A percentile compares a stretch with the other conserved stretches of the same genome.
These are phyloP conservation scores for Vultur gryphus DNA, from an alignment of 2,797 vertebrate genomes.

Conservation along the genomic window DNA sequence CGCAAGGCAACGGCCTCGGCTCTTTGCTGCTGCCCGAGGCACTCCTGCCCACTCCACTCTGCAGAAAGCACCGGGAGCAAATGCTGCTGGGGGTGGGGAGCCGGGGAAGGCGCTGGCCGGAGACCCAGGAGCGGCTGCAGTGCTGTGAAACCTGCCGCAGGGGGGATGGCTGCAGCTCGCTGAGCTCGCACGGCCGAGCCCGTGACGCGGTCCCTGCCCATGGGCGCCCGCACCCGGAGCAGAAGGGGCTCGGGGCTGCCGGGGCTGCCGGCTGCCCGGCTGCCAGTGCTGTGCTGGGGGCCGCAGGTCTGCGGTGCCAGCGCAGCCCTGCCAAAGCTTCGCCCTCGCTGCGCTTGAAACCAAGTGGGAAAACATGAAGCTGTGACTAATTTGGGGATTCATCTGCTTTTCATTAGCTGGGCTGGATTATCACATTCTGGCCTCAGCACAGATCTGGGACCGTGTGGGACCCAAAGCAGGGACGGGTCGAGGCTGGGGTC, in stretches of 20 bases:
- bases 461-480: background rate
- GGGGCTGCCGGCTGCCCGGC: too few species aligned
- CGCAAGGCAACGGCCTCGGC: rapidly evolving
- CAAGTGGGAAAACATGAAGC: background rate
- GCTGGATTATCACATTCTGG: background rate
- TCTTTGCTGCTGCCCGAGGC: background rate
- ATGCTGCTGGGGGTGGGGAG: background rate
- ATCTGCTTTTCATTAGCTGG: constrained; percentile 4
- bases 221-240: background rate
- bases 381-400: constrained; percentile 25
- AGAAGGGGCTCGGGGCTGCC: background rate
- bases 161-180: background rate
- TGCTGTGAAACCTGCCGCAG: rapidly evolving
- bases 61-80: background rate
- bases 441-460: background rate
- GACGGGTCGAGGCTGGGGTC: background rate
- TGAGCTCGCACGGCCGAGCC: background rate
- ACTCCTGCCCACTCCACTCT: background rate
- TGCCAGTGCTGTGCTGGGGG: rapidly evolving
- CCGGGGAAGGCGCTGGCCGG: rapidly evolving
- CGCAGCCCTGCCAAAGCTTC: background rate
- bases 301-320: rapidly evolving
- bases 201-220: rapidly evolving
- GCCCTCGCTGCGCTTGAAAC: rapidly evolving
- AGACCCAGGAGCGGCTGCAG: background rate